Evolutionary conservation across 2,797 vertebrate genomes (phyloP).

Genomic region (Oryzias dopingdopingensis): DNA sequence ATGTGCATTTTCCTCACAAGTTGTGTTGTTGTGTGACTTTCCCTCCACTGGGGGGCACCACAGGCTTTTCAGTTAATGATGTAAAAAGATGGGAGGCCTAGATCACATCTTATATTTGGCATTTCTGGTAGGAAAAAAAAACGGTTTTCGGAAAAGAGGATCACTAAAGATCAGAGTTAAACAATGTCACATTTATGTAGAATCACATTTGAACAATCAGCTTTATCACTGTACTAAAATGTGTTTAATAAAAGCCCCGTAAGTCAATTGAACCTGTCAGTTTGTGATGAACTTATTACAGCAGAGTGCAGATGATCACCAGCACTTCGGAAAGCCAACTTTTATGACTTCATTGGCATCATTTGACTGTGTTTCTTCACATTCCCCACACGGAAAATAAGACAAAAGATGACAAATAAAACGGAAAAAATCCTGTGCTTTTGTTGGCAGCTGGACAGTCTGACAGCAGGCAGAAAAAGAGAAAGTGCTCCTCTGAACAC

Average conservation of each 20-base stretch:
- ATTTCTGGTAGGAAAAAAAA: not conserved
- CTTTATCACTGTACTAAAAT: too few species aligned
- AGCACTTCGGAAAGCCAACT: conserved; percentile 25
- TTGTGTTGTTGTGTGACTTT: not conserved
- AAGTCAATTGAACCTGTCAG: not conserved
- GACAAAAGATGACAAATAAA: conserved; percentile 2
- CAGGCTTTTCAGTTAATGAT: not conserved
- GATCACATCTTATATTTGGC: not conserved
- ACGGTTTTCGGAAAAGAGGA: too few species aligned
- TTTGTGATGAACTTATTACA: conserved; percentile 6
- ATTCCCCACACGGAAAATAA: conserved; percentile 16
- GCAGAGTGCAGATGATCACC: conserved; percentile 25
- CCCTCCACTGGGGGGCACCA: conserved; percentile 41
- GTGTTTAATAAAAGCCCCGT: too few species aligned
- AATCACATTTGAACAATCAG: too few species aligned
- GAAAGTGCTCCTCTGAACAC: conserved; percentile 3
- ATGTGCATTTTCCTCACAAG: not conserved
- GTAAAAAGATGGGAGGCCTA: conserved; percentile 2
- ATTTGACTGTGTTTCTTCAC: conserved; percentile 7
- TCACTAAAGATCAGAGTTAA: too few species aligned
- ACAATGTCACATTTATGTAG: too few species aligned
- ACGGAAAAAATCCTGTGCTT: conserved; percentile 13
- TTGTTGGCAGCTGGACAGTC: conserved; percentile 18
- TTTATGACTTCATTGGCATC: conserved; percentile 45
- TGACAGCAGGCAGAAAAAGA: conserved; percentile 1